phyloP scores from a whole-genome alignment of 2,797 vertebrate species.

The Zenarchopterus dispar region DNA sequence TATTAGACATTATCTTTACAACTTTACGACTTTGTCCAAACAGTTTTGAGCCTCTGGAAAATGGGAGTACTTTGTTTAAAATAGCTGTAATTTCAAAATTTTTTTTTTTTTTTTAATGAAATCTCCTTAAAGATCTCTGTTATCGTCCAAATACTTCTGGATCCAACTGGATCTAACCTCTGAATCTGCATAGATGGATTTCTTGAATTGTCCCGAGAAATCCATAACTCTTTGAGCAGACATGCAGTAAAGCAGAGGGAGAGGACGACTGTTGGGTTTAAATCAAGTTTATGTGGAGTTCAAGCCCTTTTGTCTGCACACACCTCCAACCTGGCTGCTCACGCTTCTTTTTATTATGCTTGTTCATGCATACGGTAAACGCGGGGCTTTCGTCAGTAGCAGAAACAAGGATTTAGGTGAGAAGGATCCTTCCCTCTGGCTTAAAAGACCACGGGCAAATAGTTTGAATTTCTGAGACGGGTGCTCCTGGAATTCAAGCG shows the following conservation, averaged over 20 bases:
- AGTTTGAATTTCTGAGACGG: conserved; percentile 59
- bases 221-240: conserved; percentile 13
- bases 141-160: too few species aligned
- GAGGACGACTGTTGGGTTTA: conserved; percentile 8
- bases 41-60: too few species aligned
- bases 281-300: conserved; percentile 4
- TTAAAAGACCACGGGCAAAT: conserved; percentile 49
- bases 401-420: conserved; percentile 27
- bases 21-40: too few species aligned
- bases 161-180: too few species aligned
- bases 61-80: too few species aligned
- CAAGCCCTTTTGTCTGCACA: conserved; percentile 8
- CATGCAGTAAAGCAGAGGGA: neutral
- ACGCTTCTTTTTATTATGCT: conserved; percentile 25
- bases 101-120: too few species aligned
- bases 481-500: conserved; percentile 55
- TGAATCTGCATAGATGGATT: neutral
- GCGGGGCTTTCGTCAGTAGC: conserved; percentile 25
- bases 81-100: too few species aligned
- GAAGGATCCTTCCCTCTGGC: conserved; percentile 31
- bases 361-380: conserved; percentile 45
- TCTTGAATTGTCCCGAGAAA: conserved; percentile 28
- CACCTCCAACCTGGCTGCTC: conserved; percentile 34
- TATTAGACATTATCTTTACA: too few species aligned
- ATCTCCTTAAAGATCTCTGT: too few species aligned